phyloP scores from a whole-genome alignment of 2,797 vertebrate species.

The Rhabdophis nuchalis region DNA sequence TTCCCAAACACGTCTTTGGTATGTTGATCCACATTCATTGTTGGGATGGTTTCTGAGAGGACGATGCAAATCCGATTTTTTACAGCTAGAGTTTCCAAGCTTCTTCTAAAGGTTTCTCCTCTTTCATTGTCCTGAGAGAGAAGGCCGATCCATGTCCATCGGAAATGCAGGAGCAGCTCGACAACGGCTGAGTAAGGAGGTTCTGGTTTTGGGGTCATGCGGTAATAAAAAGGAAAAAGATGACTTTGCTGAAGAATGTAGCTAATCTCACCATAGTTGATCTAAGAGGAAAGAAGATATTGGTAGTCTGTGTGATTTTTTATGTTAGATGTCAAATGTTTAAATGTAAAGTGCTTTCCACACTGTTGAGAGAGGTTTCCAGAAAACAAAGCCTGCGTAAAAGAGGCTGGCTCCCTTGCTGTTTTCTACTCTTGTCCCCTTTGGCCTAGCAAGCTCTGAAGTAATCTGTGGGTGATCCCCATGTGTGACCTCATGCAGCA shows the following conservation, averaged over 20 bases:
- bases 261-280: neutral
- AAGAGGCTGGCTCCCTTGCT: neutral
- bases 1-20: accelerated
- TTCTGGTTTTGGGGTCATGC: neutral
- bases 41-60: neutral
- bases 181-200: neutral
- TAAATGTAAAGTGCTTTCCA: neutral
- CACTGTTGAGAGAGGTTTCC: neutral
- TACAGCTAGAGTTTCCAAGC: neutral
- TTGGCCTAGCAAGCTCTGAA: neutral
- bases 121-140: neutral
- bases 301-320: neutral
- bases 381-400: neutral
- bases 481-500: neutral
- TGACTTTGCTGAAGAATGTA: neutral
- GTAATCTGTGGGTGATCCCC: too few relatives aligned
- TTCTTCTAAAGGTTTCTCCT: neutral
- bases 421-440: neutral
- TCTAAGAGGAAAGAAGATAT: neutral
- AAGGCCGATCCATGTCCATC: neutral
- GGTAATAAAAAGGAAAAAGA: neutral
- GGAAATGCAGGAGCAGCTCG: neutral
- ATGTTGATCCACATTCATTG: neutral
- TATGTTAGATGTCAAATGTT: neutral
- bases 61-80: neutral